Conservation (phyloP, 1,140 invertebrate species). For the Gerris buenoi region DNA sequence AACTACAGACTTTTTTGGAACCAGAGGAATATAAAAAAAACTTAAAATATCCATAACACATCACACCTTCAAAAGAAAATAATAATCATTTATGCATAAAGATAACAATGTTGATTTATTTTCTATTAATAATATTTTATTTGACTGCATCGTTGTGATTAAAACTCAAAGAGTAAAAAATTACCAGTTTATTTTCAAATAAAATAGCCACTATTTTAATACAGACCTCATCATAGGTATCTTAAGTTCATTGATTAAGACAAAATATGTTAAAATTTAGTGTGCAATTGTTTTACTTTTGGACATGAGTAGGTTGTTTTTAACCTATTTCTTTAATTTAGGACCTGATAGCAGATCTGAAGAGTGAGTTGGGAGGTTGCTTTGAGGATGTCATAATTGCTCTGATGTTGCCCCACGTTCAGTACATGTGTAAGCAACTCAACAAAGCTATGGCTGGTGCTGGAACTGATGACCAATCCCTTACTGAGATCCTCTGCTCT, state of each 20-base stretch:
- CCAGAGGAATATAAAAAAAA: too few species aligned
- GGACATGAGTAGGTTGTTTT: neutral
- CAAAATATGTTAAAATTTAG: neutral
- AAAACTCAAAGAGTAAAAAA: neutral
- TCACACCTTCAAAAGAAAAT: too few species aligned
- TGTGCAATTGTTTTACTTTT: neutral
- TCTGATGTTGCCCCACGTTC: slow-evolving; percentile 47
- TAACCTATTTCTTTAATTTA: slow-evolving; percentile 26
- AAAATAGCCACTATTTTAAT: neutral
- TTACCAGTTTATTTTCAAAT: neutral
- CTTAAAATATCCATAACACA: too few species aligned
- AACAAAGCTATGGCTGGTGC: slow-evolving; percentile 58
- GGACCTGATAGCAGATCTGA: slow-evolving; percentile 56
- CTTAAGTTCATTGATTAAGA: too few species aligned
- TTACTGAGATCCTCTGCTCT: slow-evolving; percentile 56
- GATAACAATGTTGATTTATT: too few species aligned
- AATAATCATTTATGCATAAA: too few species aligned
- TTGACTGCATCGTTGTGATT: too few species aligned
- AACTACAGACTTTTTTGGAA: too few species aligned
- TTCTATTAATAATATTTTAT: too few species aligned
- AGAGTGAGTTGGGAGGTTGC: slow-evolving; percentile 56
- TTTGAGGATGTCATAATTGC: slow-evolving; percentile 63
- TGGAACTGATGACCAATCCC: slow-evolving; percentile 56
- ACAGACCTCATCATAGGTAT: neutral
- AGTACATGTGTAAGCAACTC: slow-evolving; percentile 54